Conservation (phyloP, 2,113 vertebrate species). For the Cyanoliseus patagonus region DNA sequence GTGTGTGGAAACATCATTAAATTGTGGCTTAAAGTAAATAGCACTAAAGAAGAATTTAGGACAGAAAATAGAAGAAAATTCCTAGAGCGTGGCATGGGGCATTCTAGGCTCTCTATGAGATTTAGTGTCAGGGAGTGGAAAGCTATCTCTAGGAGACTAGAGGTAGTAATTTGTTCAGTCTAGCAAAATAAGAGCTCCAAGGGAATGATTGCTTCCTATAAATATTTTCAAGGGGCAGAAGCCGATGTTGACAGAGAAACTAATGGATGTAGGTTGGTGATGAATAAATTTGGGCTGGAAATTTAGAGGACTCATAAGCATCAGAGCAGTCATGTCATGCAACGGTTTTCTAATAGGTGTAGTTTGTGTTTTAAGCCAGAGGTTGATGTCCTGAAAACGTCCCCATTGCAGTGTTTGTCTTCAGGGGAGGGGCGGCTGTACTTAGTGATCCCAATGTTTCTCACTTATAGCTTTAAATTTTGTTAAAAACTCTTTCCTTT, state of each 20-base stretch:
- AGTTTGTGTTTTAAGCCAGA: not conserved
- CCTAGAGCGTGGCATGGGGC: not conserved
- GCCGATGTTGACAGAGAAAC: not conserved
- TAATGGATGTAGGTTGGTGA: not conserved
- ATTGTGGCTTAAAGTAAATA: not conserved
- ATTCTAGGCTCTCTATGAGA: not conserved
- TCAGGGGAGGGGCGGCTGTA: not conserved
- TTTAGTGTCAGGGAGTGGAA: not conserved
- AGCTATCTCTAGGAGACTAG: not conserved
- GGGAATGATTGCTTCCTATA: not conserved
- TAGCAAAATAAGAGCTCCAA: not conserved
- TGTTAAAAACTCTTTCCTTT: not conserved
- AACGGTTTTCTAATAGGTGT: not conserved
- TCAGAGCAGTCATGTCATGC: not conserved
- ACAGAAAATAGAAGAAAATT: not conserved
- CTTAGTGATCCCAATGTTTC: not conserved
- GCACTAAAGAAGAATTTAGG: not conserved
- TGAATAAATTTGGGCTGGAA: not conserved
- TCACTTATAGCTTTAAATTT: not conserved
- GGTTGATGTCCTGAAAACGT: not conserved
- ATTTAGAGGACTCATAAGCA: not conserved
- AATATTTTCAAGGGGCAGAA: constrained; percentile 6
- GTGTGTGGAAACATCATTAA: not conserved
- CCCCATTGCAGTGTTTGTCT: not conserved
- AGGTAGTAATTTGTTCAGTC: not conserved